A percentile compares a stretch with the other conserved stretches of the same genome.
These are phyloP conservation scores for Pseudopodoces humilis DNA, from an alignment of 2,113 vertebrate genomes.

Conservation along the genomic window DNA sequence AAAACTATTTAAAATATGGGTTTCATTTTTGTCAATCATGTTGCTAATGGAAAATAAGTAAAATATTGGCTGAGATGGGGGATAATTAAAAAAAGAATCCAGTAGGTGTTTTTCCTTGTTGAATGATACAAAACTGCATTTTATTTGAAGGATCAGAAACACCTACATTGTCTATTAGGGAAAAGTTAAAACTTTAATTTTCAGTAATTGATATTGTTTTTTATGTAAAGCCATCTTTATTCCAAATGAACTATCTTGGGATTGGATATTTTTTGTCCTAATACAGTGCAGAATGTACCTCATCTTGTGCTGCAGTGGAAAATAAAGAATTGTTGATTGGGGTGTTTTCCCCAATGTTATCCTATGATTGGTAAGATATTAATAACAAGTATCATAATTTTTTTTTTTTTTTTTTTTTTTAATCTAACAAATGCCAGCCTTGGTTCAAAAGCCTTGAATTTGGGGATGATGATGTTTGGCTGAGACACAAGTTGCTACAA, in stretches of 20 bases:
- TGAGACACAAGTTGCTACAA: not conserved
- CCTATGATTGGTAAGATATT: not conserved
- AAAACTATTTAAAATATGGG: not conserved
- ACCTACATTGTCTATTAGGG: fast-evolving
- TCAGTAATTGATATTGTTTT: not conserved
- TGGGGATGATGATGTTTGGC: not conserved
- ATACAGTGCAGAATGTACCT: not conserved
- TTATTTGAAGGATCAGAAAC: not conserved
- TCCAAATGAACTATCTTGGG: not conserved
- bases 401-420: not conserved
- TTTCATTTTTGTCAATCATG: not conserved
- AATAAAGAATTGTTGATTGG: not conserved
- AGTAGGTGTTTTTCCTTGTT: not conserved
- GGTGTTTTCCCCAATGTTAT: fast-evolving
- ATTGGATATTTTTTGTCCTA: not conserved
- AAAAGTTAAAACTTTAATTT: not conserved
- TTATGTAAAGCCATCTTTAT: not conserved
- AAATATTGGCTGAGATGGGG: not conserved
- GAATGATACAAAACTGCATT: not conserved
- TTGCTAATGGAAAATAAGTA: not conserved
- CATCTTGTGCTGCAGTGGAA: not conserved
- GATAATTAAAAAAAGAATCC: not conserved
- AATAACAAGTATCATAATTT: too few relatives aligned
- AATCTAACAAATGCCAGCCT: not conserved
- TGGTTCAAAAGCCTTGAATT: not conserved